phyloP scores from a whole-genome alignment of 2,113 vertebrate genomes.

The Ia io region DNA sequence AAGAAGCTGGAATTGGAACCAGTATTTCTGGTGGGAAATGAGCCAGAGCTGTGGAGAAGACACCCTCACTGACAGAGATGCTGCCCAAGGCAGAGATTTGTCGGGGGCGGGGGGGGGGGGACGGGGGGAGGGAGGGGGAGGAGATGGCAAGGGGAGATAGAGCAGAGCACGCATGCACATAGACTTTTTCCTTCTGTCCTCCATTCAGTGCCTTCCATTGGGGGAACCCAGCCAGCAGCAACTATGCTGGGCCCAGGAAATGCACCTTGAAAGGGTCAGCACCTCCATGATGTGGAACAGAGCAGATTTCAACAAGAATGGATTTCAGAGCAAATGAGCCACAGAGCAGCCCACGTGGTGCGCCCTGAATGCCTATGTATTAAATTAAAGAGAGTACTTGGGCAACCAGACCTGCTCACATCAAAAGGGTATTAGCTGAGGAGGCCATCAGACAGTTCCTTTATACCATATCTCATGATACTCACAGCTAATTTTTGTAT shows the following conservation, averaged over 20 bases:
- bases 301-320: not conserved
- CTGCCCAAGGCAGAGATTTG: not conserved
- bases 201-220: not conserved
- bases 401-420: not conserved
- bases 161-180: no score
- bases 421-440: not conserved
- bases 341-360: not conserved
- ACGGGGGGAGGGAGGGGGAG: fast-evolving
- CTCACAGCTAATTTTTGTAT: not conserved
- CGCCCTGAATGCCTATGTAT: not conserved
- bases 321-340: not conserved
- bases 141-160: no score
- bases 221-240: not conserved
- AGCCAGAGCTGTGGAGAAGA: not conserved
- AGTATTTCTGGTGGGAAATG: not conserved
- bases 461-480: not conserved
- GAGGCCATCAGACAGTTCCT: not conserved
- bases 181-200: not conserved
- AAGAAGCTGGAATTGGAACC: not conserved
- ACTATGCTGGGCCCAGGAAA: not conserved
- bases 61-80: not conserved
- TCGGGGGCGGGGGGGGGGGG: no score
- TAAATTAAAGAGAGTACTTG: not conserved
- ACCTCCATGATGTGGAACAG: not conserved
- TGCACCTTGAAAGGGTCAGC: not conserved